Base-by-base conservation (phyloP, 1,140 invertebrate genomes). In the Drosophila tristis region DNA sequence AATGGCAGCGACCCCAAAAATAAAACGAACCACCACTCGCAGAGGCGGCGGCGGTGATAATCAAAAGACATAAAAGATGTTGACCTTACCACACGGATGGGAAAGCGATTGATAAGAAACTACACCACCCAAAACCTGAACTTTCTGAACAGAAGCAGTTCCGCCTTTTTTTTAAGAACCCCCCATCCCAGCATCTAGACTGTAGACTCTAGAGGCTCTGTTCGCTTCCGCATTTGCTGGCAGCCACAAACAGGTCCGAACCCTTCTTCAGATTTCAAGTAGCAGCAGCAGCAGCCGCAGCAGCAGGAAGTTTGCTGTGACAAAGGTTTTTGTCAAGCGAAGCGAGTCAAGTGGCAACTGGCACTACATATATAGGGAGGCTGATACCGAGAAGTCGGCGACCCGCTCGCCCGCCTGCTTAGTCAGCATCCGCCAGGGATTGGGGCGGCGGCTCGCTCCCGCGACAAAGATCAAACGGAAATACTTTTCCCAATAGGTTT, bases 31-130 rank as follows among this genome's bases (percentile, higher is more conserved):
- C 23, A n/a, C 58, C 45, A 49, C 48, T 59, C 49, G 39, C 45
- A 51, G 43, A 55, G 60, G 31, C 61, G 55, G 43, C 44, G 31
- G 31, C 9, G 39, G 42, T 49, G 29, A 60, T 86, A 81, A 86
- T 86, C 81, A 73, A 39, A 39, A 64, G 29, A 66, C 51, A 85
- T 67, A 56, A 87, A 74, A 87, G 74, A 74, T 59, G 74, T 72
- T 78, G 74, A 86, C 81, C 82, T 86, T 70, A 50, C 65, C 64
- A 50, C 56, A 57, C 43, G 58, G 62, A 51, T 73, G 66, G 64
- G 66, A 70, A 79, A 77, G 26, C 50, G 35, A 66, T 51, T 67
- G 73, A 76, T 76, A 76, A 76, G 73, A 26, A 31, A 8, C 60
- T 47, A n/a, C 35, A 8, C 49, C 53, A 50, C 60, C 54, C 63